Conservation (phyloP, 1,140 invertebrate species). For the Drosophila tropicalis region DNA sequence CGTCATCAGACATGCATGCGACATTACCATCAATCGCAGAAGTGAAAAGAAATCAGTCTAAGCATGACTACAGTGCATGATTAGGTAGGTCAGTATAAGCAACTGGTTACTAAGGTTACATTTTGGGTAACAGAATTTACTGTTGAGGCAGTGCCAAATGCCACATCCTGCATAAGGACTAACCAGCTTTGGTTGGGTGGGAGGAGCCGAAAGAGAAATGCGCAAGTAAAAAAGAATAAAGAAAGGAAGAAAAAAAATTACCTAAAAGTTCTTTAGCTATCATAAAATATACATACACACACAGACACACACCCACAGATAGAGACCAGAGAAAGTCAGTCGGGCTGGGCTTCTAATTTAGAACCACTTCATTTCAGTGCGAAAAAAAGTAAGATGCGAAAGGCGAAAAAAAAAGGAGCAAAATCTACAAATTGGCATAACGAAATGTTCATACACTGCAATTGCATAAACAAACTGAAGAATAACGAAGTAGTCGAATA, state of each 20-base stretch:
- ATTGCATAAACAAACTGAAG: too few species aligned
- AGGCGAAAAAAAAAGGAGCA: background rate
- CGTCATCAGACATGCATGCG: too few species aligned
- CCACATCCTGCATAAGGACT: background rate
- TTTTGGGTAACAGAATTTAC: background rate
- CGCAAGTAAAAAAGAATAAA: conserved; percentile 2
- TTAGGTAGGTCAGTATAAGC: conserved; percentile 9
- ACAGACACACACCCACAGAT: conserved; percentile 16
- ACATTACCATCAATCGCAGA: too few species aligned
- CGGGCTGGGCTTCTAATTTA: conserved; percentile 24
- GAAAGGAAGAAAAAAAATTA: conserved; percentile 8
- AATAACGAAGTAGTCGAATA: too few species aligned
- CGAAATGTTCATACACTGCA: background rate
- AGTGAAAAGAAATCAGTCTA: too few species aligned
- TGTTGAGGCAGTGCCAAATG: background rate
- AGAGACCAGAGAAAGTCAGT: conserved; percentile 13
- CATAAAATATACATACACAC: conserved; percentile 5
- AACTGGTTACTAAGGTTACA: conserved; percentile 9
- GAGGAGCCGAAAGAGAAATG: background rate
- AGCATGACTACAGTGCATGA: background rate
- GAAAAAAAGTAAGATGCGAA: conserved; percentile 8
- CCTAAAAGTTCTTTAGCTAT: conserved; percentile 2
- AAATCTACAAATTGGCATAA: background rate
- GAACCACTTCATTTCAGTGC: conserved; percentile 30
- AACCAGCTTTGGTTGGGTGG: background rate